Percentiles rank a stretch among this genome's conserved stretches.
phyloP scores from a whole-genome alignment of 1,140 invertebrate genomes.

The Micrasema longulum region DNA sequence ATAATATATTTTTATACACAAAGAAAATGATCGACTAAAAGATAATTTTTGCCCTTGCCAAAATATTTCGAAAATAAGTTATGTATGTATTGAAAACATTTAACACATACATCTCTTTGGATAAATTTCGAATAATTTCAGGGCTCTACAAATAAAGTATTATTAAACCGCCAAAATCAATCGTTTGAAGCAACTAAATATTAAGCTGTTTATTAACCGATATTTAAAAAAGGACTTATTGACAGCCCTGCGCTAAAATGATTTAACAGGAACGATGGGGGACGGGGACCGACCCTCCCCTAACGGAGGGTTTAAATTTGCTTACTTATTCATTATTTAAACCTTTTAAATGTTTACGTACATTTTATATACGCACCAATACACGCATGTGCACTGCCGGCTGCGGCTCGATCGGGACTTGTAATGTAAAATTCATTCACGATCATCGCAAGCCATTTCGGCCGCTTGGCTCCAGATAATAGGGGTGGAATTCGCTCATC shows the following conservation, averaged over 20 bases:
- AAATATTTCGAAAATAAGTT: too few relatives aligned
- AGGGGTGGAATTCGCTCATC: slow-evolving; percentile 1
- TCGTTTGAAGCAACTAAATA: too few relatives aligned
- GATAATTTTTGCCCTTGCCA: too few relatives aligned
- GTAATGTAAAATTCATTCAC: slow-evolving; percentile 32
- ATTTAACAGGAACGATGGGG: slow-evolving; percentile 37
- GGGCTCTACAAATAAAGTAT: too few relatives aligned
- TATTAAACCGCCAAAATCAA: too few relatives aligned
- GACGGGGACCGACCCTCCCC: slow-evolving; percentile 40
- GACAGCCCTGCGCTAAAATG: slow-evolving; percentile 21
- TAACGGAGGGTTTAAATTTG: slow-evolving; percentile 53
- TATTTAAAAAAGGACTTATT: too few relatives aligned
- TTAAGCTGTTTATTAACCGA: too few relatives aligned
- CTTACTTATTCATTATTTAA: slow-evolving; percentile 56
- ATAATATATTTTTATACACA: too few relatives aligned
- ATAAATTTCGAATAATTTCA: too few relatives aligned
- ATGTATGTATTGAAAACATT: too few relatives aligned
- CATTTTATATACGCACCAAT: slow-evolving; percentile 44
- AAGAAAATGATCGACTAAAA: too few relatives aligned
- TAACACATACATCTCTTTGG: too few relatives aligned
- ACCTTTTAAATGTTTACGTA: slow-evolving; percentile 56
- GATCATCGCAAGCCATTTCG: neutral
- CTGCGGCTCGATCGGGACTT: slow-evolving; percentile 33
- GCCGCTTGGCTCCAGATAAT: slow-evolving; percentile 1
- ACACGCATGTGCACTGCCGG: slow-evolving; percentile 39